Percentiles rank a stretch among this genome's conserved stretches.
phyloP scores from a whole-genome alignment of 2,888 invertebrate species.

The Laspeyria flexula region DNA sequence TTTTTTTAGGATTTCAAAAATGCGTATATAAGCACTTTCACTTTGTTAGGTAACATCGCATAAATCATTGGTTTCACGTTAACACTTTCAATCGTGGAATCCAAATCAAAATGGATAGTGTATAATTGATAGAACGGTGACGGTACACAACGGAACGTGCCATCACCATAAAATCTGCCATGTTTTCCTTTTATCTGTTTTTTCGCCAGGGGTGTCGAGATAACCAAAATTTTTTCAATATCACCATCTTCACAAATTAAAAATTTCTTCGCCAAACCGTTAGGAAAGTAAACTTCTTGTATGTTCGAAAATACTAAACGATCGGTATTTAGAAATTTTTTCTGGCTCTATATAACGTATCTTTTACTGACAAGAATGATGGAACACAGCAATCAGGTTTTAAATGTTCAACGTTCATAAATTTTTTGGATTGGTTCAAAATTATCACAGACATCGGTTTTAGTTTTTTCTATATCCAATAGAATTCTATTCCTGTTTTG shows the following conservation, averaged over 20 bases:
- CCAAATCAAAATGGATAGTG: constrained; percentile 10
- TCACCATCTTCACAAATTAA: constrained; percentile 8
- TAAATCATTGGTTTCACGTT: constrained; percentile 15
- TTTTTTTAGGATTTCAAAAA: constrained; percentile 11
- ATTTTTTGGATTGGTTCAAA: constrained; percentile 10
- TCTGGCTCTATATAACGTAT: constrained; percentile 12
- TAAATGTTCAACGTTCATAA: constrained; percentile 9
- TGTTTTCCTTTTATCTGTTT: too few species aligned
- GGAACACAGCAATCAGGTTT: constrained; percentile 10
- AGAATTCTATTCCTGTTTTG: constrained; percentile 12
- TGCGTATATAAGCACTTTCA: constrained; percentile 7
- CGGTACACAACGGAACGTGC: too few species aligned
- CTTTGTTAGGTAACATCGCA: constrained; percentile 10
- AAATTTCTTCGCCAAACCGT: constrained; percentile 6
- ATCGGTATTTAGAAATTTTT: constrained; percentile 9
- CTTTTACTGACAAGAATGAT: constrained; percentile 7
- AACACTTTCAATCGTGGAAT: constrained; percentile 7
- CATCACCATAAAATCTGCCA: too few species aligned
- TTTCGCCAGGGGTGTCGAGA: constrained; percentile 1
- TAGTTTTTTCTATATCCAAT: constrained; percentile 13
- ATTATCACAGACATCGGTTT: constrained; percentile 14
- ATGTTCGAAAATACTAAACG: constrained; percentile 8
- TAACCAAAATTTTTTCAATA: constrained; percentile 2
- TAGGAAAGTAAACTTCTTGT: constrained; percentile 6
- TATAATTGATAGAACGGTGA: constrained; percentile 13